Evolutionary conservation across 2,797 vertebrate genomes (phyloP).

Genomic region (Chanos chanos): DNA sequence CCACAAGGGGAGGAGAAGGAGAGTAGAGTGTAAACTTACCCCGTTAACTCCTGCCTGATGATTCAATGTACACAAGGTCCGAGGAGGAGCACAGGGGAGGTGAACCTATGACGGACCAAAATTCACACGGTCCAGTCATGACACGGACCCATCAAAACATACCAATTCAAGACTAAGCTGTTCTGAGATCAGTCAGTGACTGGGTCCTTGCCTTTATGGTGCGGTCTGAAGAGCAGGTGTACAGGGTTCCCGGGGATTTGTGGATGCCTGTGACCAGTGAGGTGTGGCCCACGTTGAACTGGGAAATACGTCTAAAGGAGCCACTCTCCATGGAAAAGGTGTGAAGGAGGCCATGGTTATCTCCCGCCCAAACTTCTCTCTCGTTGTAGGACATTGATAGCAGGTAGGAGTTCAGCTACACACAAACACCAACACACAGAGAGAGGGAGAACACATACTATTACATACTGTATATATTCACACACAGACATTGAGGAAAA

Average conservation of each 20-base stretch:
- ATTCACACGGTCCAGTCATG: too few species aligned
- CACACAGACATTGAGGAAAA: too few species aligned
- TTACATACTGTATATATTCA: too few species aligned
- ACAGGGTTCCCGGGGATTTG: conserved; percentile 77
- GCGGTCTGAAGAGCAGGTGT: conserved; percentile 85
- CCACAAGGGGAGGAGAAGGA: not conserved
- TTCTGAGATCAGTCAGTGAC: not conserved
- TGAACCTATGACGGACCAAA: conserved; percentile 72
- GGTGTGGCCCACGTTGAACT: conserved; percentile 84
- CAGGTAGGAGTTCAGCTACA: conserved; percentile 83
- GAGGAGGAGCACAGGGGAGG: conserved; percentile 82
- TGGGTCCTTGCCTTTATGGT: conserved; percentile 75
- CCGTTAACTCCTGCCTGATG: conserved; percentile 62
- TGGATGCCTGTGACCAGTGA: conserved; percentile 85
- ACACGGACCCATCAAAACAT: not conserved
- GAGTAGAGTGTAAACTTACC: conserved; percentile 10
- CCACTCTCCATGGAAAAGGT: conserved; percentile 75
- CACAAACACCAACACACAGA: too few species aligned
- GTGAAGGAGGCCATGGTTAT: conserved; percentile 79
- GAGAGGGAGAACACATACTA: too few species aligned
- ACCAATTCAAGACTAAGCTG: not conserved
- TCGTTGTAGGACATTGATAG: conserved; percentile 83
- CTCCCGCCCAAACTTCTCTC: conserved; percentile 84
- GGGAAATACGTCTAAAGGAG: conserved; percentile 69
- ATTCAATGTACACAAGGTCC: conserved; percentile 76